phyloP scores from a whole-genome alignment of 2,113 vertebrate species.

The Leiothrix lutea region DNA sequence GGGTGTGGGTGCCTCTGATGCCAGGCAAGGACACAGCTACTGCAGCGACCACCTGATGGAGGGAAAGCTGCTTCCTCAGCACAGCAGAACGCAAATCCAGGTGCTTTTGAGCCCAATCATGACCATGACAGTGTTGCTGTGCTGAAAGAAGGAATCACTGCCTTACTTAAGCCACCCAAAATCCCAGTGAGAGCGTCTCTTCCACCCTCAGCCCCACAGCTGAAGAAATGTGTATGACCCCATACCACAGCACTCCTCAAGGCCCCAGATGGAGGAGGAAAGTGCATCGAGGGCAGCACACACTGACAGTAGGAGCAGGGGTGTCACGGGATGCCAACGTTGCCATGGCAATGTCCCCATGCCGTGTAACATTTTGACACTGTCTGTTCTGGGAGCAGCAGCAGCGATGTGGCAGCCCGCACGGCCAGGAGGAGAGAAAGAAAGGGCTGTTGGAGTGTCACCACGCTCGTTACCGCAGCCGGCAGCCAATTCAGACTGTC shows the following conservation, averaged over 20 bases:
- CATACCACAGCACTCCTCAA: background rate
- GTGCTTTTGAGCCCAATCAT: background rate
- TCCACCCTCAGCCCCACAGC: background rate
- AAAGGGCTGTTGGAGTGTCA: background rate
- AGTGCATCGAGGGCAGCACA: background rate
- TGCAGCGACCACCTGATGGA: fast-evolving
- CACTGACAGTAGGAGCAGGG: background rate
- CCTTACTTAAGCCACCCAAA: background rate
- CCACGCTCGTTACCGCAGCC: background rate
- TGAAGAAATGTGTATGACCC: background rate
- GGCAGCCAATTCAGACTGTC: conserved; percentile 21
- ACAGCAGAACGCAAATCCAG: background rate
- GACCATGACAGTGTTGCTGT: background rate
- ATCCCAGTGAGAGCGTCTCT: background rate
- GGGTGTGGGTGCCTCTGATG: background rate
- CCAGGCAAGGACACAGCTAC: background rate
- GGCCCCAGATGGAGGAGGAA: conserved; percentile 12
- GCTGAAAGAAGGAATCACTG: background rate
- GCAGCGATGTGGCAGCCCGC: background rate
- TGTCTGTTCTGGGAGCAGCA: conserved; percentile 6
- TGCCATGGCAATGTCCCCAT: conserved; percentile 63
- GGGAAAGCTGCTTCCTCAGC: background rate
- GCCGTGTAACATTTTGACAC: conserved; percentile 46
- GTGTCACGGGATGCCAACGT: conserved; percentile 56
- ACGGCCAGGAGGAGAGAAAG: background rate